A percentile compares a stretch with the other conserved stretches of the same genome.
These are phyloP conservation scores for Solen grandis DNA, from an alignment of 1,140 invertebrate genomes.

Conservation along the genomic window DNA sequence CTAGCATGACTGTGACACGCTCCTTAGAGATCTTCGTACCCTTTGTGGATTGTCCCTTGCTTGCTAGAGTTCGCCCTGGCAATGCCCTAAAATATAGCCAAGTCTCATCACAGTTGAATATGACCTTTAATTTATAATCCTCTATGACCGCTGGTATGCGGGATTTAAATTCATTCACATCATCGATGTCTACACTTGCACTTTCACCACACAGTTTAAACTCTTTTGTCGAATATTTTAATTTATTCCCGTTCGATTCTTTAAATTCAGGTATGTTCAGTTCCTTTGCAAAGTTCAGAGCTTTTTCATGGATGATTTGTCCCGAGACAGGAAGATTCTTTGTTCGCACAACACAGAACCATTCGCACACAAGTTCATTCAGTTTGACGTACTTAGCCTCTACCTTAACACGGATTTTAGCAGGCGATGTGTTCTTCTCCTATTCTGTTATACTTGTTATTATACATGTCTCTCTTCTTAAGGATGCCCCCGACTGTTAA, in stretches of 20 bases:
- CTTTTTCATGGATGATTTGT: conserved; percentile 53
- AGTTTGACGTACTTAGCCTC: conserved; percentile 21
- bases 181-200: too few relatives aligned
- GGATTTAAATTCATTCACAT: too few relatives aligned
- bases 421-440: conserved; percentile 19
- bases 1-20: conserved; percentile 59
- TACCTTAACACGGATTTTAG: background rate
- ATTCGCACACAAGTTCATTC: conserved; percentile 50
- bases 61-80: too few relatives aligned
- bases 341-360: conserved; percentile 44
- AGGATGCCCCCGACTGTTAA: conserved; percentile 47
- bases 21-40: conserved; percentile 65
- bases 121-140: too few relatives aligned
- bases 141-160: conserved; percentile 18
- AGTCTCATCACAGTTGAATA: too few relatives aligned
- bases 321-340: conserved; percentile 44
- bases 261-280: conserved; percentile 73
- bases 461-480: conserved; percentile 27
- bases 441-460: conserved; percentile 16
- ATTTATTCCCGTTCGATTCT: conserved; percentile 72
- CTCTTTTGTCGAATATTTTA: conserved; percentile 53
- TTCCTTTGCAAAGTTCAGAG: too few relatives aligned
- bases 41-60: too few relatives aligned
- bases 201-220: conserved; percentile 43
- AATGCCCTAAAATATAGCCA: too few relatives aligned